phyloP scores from a whole-genome alignment of 35 echinoderm and acorn worm genomes.

The Hemicentrotus pulcherrimus region DNA sequence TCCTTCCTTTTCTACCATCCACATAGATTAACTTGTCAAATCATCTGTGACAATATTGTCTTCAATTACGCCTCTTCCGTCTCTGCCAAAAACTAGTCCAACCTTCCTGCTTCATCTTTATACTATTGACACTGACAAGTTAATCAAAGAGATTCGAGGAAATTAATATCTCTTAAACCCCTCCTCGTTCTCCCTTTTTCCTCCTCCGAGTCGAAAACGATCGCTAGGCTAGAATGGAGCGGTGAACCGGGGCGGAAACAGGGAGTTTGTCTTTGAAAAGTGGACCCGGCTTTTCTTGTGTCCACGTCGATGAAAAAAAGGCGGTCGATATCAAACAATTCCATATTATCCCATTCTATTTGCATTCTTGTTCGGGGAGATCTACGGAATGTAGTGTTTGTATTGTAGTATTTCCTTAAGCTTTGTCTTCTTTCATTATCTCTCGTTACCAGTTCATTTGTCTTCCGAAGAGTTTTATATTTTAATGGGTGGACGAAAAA shows the following conservation, averaged over 20 bases:
- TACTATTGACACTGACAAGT: slow-evolving; percentile 15
- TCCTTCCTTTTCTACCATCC: neutral
- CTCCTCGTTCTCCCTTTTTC: neutral
- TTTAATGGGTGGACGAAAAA: no score
- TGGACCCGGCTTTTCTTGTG: neutral
- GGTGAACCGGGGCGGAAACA: neutral
- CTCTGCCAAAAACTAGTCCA: neutral
- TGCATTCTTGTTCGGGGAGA: neutral
- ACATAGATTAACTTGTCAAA: neutral
- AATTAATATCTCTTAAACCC: slow-evolving; percentile 24
- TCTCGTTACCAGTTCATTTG: no score
- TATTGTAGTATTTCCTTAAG: neutral
- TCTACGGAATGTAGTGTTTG: neutral
- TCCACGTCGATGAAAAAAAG: neutral
- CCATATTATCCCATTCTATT: neutral
- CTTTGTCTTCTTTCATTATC: no score
- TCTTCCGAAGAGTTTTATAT: no score
- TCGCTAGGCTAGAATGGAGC: neutral
- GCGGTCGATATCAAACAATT: neutral
- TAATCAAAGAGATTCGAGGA: neutral
- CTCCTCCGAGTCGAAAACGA: neutral
- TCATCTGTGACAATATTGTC: neutral
- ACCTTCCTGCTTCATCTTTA: neutral
- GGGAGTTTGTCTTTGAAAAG: slow-evolving; percentile 29
- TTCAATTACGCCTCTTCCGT: neutral